These are phyloP conservation scores for Troides oblongomaculatus DNA, from an alignment of 2,888 invertebrate genomes.

Conservation along the genomic window DNA sequence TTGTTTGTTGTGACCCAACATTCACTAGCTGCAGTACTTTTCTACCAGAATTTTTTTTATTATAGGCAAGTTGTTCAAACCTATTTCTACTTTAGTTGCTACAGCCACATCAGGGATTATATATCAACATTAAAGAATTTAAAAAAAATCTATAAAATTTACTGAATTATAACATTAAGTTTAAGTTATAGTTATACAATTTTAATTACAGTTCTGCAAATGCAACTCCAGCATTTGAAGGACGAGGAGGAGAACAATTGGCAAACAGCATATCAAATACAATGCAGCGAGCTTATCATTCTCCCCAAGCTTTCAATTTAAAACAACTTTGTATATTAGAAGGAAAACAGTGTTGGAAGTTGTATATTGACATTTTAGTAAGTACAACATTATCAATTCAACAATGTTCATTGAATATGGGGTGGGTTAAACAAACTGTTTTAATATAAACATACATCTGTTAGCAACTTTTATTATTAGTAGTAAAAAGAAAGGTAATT, in stretches of 20 bases:
- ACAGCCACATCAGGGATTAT: too few relatives aligned
- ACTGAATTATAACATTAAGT: too few relatives aligned
- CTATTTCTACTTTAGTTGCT: too few relatives aligned
- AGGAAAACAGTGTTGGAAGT: conserved; percentile 94
- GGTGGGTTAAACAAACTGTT: background rate
- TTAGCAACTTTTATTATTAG: background rate
- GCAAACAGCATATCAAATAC: conserved; percentile 91
- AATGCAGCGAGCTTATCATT: conserved; percentile 89
- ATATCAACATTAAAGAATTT: too few relatives aligned
- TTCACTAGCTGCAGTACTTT: too few relatives aligned
- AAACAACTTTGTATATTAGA: conserved; percentile 89
- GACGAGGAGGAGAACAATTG: conserved; percentile 95
- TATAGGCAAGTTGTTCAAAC: too few relatives aligned
- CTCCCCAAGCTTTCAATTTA: conserved; percentile 87
- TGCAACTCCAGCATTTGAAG: conserved; percentile 98
- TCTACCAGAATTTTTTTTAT: too few relatives aligned
- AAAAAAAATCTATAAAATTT: too few relatives aligned
- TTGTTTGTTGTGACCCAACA: too few relatives aligned
- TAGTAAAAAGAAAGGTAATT: background rate
- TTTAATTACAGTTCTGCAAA: conserved; percentile 90
- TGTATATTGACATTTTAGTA: conserved; percentile 96
- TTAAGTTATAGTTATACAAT: background rate
- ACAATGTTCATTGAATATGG: too few relatives aligned
- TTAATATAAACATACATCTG: background rate
- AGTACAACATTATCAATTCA: conserved; percentile 36